Evolutionary conservation across 2,797 vertebrate genomes (phyloP).

Genomic region (Podarcis lilfordi): DNA sequence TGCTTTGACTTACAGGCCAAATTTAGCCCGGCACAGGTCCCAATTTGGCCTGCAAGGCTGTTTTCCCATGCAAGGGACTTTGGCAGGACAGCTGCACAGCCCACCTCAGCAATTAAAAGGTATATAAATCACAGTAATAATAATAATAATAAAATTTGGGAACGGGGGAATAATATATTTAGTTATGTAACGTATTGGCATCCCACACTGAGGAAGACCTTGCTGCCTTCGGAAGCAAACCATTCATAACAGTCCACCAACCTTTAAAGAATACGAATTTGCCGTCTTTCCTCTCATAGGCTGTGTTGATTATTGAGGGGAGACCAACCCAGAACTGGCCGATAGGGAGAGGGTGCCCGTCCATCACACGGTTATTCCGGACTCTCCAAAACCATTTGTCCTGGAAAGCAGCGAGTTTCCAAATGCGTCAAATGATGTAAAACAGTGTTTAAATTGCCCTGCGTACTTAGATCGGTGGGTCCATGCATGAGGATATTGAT

Average conservation of each 20-base stretch:
- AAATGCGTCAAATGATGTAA: neutral
- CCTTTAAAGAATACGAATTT: constrained; percentile 96
- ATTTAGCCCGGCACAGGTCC: too few species aligned
- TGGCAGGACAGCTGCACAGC: too few species aligned
- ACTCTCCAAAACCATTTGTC: constrained; percentile 94
- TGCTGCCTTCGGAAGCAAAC: neutral
- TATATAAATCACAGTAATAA: too few species aligned
- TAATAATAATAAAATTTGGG: too few species aligned
- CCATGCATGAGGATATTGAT: neutral
- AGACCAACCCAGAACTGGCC: constrained; percentile 91
- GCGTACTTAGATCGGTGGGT: neutral
- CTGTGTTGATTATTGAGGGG: constrained; percentile 87
- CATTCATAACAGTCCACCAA: constrained; percentile 50
- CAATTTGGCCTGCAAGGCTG: too few species aligned
- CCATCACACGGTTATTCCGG: constrained; percentile 87
- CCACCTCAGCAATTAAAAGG: too few species aligned
- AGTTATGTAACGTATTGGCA: too few species aligned
- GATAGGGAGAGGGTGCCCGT: constrained; percentile 89
- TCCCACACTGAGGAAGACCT: neutral
- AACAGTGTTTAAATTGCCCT: neutral
- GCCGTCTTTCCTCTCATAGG: constrained; percentile 89
- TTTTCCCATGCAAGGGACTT: too few species aligned
- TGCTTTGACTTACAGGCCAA: too few species aligned
- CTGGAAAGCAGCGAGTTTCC: constrained; percentile 68
- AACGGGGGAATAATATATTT: neutral